Evolutionary conservation across 2,113 vertebrate species (phyloP).

Genomic region (Vulpes lagopus): DNA sequence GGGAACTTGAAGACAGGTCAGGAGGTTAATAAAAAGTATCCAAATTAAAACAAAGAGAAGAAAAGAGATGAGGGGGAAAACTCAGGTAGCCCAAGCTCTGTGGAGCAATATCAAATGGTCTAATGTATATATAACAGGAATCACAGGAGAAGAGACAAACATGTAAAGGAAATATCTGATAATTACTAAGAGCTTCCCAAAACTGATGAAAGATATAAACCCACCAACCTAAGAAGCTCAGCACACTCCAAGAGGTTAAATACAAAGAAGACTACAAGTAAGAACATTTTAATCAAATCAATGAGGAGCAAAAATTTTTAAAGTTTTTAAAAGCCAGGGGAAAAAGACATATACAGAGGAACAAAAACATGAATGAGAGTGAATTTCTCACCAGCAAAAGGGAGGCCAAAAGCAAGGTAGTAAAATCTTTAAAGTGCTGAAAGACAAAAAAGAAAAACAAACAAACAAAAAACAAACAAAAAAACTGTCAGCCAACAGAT

Average conservation of each 20-base stretch:
- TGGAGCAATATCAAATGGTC: not conserved
- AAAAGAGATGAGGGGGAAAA: not conserved
- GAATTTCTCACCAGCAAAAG: not conserved
- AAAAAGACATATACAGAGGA: not conserved
- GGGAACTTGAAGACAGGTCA: not conserved
- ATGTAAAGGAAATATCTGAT: not conserved
- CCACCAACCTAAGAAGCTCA: not conserved
- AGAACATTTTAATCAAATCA: not conserved
- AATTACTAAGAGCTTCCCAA: not conserved
- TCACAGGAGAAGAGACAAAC: not conserved
- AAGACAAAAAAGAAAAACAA: not conserved
- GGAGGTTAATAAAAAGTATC: not conserved
- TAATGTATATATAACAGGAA: not conserved
- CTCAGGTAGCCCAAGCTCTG: not conserved
- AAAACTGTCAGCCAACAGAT: not conserved
- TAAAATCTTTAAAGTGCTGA: not conserved
- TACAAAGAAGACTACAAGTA: not conserved
- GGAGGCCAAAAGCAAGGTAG: not conserved
- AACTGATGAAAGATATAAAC: not conserved
- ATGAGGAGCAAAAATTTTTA: not conserved
- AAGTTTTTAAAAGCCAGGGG: not conserved
- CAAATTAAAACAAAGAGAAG: conserved; percentile 20
- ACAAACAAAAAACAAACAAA: not conserved
- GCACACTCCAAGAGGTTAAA: not conserved
- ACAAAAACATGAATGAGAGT: not conserved